Evolutionary conservation across 2,797 vertebrate species (phyloP).

Genomic region (Macroramphosus scolopax): DNA sequence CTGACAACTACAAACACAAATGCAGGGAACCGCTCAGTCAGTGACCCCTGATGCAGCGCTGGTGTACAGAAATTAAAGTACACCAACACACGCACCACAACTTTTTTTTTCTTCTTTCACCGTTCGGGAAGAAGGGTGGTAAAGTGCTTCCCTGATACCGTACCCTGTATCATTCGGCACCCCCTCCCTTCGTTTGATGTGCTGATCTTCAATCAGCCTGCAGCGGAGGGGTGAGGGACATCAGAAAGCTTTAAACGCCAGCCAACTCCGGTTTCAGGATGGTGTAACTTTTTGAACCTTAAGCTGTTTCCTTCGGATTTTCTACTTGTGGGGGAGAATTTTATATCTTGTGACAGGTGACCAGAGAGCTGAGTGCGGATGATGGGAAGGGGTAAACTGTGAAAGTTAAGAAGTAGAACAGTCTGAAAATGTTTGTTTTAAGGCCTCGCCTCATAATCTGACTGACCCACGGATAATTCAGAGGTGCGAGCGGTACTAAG

Average conservation of each 20-base stretch:
- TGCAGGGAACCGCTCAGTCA: conserved; percentile 23
- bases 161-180: conserved; percentile 51
- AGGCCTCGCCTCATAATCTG: too few species aligned
- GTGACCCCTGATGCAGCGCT: conserved; percentile 35
- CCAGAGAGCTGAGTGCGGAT: conserved; percentile 29
- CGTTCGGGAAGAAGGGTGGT: conserved; percentile 33
- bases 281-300: conserved; percentile 62
- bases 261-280: conserved; percentile 64
- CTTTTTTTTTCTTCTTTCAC: conserved; percentile 22
- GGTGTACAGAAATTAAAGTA: conserved; percentile 55
- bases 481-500: too few species aligned
- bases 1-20: conserved; percentile 11
- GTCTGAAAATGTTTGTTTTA: conserved; percentile 11
- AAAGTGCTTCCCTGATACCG: conserved; percentile 58
- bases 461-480: too few species aligned
- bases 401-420: conserved; percentile 29
- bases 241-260: conserved; percentile 42
- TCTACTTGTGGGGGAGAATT: conserved; percentile 33
- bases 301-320: conserved; percentile 56
- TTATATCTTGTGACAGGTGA: conserved; percentile 64
- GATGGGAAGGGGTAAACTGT: conserved; percentile 25
- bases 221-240: conserved; percentile 41
- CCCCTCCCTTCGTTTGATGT: conserved; percentile 57
- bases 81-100: conserved; percentile 61
- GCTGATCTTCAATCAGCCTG: conserved; percentile 56